Evolutionary conservation across 2,888 invertebrate genomes (phyloP).

Genomic region (Sinotaia quadrata): DNA sequence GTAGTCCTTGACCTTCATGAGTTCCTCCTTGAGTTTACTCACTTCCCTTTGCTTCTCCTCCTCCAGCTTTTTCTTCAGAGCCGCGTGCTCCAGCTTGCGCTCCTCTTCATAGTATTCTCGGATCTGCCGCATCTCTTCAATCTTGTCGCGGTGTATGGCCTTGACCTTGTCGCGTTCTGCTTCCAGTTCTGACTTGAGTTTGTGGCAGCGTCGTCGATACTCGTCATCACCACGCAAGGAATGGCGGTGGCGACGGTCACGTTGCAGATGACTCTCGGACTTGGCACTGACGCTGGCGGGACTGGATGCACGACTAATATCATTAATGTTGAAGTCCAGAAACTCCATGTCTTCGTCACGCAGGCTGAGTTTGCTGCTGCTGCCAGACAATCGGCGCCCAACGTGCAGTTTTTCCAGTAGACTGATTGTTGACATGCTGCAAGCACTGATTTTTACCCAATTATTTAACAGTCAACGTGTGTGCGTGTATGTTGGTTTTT

Average conservation of each 20-base stretch:
- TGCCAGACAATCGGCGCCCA: constrained; percentile 34
- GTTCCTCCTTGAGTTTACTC: constrained; percentile 50
- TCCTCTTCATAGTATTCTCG: constrained; percentile 55
- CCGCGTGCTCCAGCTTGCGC: constrained; percentile 49
- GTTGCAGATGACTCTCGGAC: constrained; percentile 49
- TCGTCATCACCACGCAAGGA: constrained; percentile 23
- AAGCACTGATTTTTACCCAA: too few species aligned
- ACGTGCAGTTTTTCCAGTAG: too few species aligned
- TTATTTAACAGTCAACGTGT: too few species aligned
- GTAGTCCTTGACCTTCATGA: constrained; percentile 59
- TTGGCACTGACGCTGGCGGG: constrained; percentile 53
- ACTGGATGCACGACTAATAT: constrained; percentile 60
- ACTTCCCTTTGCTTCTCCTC: constrained; percentile 56
- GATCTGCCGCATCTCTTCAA: constrained; percentile 55
- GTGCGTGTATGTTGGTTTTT: too few species aligned
- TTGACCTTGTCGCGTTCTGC: constrained; percentile 52
- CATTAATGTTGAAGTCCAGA: constrained; percentile 60
- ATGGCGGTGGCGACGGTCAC: constrained; percentile 30
- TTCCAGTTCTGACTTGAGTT: constrained; percentile 60
- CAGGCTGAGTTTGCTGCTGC: constrained; percentile 37
- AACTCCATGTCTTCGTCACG: constrained; percentile 45
- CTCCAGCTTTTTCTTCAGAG: constrained; percentile 46
- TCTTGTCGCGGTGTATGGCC: constrained; percentile 56
- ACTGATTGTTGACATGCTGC: too few species aligned
- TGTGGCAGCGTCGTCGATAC: constrained; percentile 35